Percentiles rank a stretch among this genome's conserved stretches.
Conservation (phyloP, 2,797 vertebrate species). For the Chanos chanos region DNA sequence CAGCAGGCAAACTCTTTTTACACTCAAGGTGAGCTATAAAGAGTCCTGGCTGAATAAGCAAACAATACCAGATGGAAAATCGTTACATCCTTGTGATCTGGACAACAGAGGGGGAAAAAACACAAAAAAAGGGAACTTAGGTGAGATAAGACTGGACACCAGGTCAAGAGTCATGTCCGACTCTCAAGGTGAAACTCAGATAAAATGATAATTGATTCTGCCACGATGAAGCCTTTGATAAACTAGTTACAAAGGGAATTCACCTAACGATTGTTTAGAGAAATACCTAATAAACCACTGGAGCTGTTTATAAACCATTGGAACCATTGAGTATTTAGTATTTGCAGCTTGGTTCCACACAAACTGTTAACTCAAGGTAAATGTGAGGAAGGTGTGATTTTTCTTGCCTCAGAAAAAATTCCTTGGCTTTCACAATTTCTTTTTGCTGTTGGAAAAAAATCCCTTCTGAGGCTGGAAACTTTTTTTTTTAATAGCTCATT, state of each 20-base stretch:
- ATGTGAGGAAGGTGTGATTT: conserved; percentile 18
- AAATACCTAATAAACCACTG: no score
- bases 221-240: conserved; percentile 1
- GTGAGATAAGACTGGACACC: neutral
- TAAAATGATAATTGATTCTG: neutral
- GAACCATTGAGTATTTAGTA: no score
- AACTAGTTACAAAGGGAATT: neutral
- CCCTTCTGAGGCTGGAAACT: conserved; percentile 32
- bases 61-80: conserved; percentile 6
- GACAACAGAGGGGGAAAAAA: neutral
- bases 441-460: conserved; percentile 41
- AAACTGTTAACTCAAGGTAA: conserved; percentile 27
- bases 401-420: conserved; percentile 4
- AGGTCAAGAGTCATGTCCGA: neutral
- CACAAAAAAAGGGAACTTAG: neutral
- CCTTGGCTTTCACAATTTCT: conserved; percentile 36
- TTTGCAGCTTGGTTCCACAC: neutral
- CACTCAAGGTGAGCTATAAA: neutral
- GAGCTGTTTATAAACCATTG: no score
- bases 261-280: neutral
- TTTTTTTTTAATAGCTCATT: conserved; percentile 36
- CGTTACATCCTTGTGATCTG: neutral
- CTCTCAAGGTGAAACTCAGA: neutral
- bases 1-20: neutral
- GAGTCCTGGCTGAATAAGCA: conserved; percentile 19